A percentile compares a stretch with the other conserved stretches of the same genome.
These are phyloP conservation scores for Amblyjoppa fuscipennis DNA, from an alignment of 2,888 invertebrate genomes.

Conservation along the genomic window DNA sequence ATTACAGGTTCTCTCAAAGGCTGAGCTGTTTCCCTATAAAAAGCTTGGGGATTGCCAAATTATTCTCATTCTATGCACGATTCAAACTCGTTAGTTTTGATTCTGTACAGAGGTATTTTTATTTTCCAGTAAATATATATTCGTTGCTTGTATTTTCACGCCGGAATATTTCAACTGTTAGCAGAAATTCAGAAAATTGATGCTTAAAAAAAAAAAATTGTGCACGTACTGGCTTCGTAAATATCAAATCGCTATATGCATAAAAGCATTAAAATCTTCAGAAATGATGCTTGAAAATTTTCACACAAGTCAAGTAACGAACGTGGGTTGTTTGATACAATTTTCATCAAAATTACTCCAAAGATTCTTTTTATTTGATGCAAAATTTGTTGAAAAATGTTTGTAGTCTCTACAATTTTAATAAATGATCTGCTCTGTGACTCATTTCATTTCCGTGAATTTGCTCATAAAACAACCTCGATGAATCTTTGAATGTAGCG, in stretches of 20 bases:
- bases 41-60: neutral
- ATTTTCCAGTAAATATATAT: neutral
- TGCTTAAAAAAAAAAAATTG: neutral
- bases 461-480: neutral
- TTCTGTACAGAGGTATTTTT: too few species aligned
- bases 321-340: neutral
- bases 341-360: neutral
- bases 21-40: neutral
- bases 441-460: neutral
- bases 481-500: neutral
- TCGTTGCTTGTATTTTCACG: neutral
- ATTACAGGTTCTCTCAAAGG: slow-evolving; percentile 89
- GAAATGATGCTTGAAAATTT: neutral
- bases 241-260: neutral
- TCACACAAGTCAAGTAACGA: neutral
- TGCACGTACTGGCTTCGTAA: neutral
- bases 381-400: neutral
- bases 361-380: neutral
- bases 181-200: neutral
- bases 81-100: neutral
- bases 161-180: too few species aligned
- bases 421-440: neutral
- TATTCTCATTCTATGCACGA: neutral
- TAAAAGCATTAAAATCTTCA: neutral
- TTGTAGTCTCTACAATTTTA: neutral